Evolutionary conservation across 2,888 invertebrate genomes (phyloP).

Genomic region (Chelonus formosanus): DNA sequence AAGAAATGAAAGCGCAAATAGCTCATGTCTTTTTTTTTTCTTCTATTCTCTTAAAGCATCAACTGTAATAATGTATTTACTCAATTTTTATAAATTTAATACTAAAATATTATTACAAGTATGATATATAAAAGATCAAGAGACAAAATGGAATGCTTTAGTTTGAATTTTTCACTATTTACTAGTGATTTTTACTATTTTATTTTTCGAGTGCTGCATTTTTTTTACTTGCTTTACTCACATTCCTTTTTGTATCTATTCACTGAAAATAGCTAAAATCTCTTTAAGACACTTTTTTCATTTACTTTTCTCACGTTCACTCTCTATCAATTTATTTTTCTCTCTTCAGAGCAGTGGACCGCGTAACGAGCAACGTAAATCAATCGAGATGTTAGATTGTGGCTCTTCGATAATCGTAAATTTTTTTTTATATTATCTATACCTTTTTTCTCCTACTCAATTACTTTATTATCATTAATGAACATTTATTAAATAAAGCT

Average conservation of each 20-base stretch:
- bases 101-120: no score
- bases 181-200: background rate
- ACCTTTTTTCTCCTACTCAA: background rate
- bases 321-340: conserved; percentile 59
- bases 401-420: conserved; percentile 50
- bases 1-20: conserved; percentile 53
- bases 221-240: background rate
- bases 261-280: conserved; percentile 23
- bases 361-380: conserved; percentile 66
- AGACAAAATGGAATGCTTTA: conserved; percentile 17
- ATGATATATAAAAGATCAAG: no score
- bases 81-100: no score
- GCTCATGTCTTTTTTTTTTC: conserved; percentile 47
- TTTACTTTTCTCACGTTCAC: conserved; percentile 25
- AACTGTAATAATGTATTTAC: no score
- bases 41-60: conserved; percentile 21
- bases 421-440: conserved; percentile 7
- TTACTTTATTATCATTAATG: no score
- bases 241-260: conserved; percentile 18
- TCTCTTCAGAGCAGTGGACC: conserved; percentile 61
- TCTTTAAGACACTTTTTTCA: conserved; percentile 26
- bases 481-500: no score
- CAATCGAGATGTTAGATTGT: conserved; percentile 61
- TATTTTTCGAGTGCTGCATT: background rate
- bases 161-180: conserved; percentile 43